A percentile compares a stretch with the other conserved stretches of the same genome.
These are phyloP conservation scores for Cariama cristata DNA, from an alignment of 2,113 vertebrate genomes.

Conservation along the genomic window DNA sequence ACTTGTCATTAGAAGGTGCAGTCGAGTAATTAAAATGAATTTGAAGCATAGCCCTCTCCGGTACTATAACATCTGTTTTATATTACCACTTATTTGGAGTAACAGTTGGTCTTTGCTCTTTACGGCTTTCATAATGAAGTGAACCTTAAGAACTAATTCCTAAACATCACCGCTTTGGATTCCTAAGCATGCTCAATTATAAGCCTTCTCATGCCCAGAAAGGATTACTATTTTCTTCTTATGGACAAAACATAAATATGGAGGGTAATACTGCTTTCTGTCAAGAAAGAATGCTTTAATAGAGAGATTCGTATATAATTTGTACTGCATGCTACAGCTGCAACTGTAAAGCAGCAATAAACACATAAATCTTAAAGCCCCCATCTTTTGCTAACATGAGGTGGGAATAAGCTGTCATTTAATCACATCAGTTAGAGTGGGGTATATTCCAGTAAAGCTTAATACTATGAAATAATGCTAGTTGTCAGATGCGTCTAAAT, in stretches of 20 bases:
- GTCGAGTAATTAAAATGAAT: slow-evolving; percentile 38
- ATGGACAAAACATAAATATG: background rate
- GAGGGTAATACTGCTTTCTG: background rate
- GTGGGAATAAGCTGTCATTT: background rate
- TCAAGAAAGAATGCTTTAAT: background rate
- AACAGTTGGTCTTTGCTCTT: slow-evolving; percentile 36
- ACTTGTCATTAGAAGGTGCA: slow-evolving; percentile 15
- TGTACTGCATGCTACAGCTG: background rate
- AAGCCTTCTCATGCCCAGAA: background rate
- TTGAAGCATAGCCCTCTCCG: slow-evolving; percentile 8
- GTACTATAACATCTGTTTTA: slow-evolving; percentile 4
- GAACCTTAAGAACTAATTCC: slow-evolving; percentile 36
- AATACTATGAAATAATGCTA: background rate
- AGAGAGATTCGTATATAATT: background rate
- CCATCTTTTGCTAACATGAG: background rate
- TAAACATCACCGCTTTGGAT: slow-evolving; percentile 5
- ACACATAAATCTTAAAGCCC: background rate
- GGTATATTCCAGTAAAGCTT: background rate
- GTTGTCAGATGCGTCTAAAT: background rate
- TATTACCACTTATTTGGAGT: slow-evolving; percentile 2
- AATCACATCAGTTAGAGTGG: background rate
- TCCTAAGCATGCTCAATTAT: background rate
- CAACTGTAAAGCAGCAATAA: background rate
- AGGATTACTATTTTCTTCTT: background rate
- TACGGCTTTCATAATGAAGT: slow-evolving; percentile 13